Evolutionary conservation across 2,888 invertebrate species (phyloP).

Genomic region (Chrysotoxum bicinctum): DNA sequence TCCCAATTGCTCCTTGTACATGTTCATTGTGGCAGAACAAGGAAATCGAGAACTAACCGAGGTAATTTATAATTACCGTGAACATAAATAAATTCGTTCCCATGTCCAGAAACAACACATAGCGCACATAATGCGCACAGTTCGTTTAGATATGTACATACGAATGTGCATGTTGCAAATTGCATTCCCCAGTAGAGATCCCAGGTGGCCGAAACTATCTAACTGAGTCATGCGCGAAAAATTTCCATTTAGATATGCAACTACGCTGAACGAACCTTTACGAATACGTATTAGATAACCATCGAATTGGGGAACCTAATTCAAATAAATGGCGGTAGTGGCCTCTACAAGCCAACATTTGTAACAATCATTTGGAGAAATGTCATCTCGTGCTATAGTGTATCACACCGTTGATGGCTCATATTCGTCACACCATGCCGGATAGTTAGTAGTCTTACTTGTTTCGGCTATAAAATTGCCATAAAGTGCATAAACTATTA

Average conservation of each 20-base stretch:
- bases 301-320: constrained; percentile 11
- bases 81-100: constrained; percentile 66
- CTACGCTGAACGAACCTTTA: constrained; percentile 27
- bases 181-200: constrained; percentile 32
- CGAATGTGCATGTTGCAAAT: constrained; percentile 1
- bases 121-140: constrained; percentile 23
- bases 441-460: constrained; percentile 53
- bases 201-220: constrained; percentile 63
- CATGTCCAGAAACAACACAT: constrained; percentile 44
- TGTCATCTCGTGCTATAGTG: constrained; percentile 28
- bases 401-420: not conserved
- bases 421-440: constrained; percentile 24
- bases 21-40: constrained; percentile 31
- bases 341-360: constrained; percentile 39
- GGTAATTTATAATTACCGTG: constrained; percentile 64
- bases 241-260: constrained; percentile 58
- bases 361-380: constrained; percentile 39
- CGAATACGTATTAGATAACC: not conserved
- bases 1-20: constrained; percentile 59
- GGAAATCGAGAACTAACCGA: constrained; percentile 56
- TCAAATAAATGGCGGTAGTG: constrained; percentile 33
- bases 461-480: constrained; percentile 62
- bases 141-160: not conserved
- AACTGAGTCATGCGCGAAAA: constrained; percentile 59
- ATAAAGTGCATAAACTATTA: constrained; percentile 36